Conservation (phyloP, 1,140 invertebrate genomes). For the Nasonia vitripennis region DNA sequence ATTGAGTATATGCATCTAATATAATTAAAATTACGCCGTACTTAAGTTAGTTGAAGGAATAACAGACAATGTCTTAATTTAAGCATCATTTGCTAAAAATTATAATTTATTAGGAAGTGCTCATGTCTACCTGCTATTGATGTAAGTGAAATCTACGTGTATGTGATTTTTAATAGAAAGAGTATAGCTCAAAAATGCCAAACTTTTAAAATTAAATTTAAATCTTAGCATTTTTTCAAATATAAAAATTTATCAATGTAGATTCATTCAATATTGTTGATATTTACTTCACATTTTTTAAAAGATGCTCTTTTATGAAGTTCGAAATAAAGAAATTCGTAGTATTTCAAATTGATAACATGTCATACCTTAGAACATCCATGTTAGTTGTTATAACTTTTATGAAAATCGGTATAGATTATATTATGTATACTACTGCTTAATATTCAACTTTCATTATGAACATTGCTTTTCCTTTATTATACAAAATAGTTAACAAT, state of each 20-base stretch:
- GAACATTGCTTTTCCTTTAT: not conserved
- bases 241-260: slow-evolving; percentile 1
- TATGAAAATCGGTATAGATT: not conserved
- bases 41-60: not conserved
- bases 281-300: not conserved
- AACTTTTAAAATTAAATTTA: slow-evolving; percentile 17
- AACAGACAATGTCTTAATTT: not conserved
- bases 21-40: too few species aligned
- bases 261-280: not conserved
- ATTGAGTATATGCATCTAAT: too few species aligned
- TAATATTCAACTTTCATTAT: not conserved
- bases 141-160: slow-evolving; percentile 11
- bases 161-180: slow-evolving; percentile 8
- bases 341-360: not conserved
- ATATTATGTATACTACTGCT: not conserved
- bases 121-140: not conserved
- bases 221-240: slow-evolving; percentile 11
- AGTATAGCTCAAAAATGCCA: slow-evolving; percentile 7
- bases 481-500: not conserved
- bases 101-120: not conserved
- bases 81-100: not conserved
- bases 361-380: not conserved
- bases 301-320: not conserved
- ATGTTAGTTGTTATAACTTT: not conserved
- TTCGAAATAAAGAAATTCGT: not conserved